phyloP scores from a whole-genome alignment of 2,888 invertebrate species.

The Xanthia icteritia region DNA sequence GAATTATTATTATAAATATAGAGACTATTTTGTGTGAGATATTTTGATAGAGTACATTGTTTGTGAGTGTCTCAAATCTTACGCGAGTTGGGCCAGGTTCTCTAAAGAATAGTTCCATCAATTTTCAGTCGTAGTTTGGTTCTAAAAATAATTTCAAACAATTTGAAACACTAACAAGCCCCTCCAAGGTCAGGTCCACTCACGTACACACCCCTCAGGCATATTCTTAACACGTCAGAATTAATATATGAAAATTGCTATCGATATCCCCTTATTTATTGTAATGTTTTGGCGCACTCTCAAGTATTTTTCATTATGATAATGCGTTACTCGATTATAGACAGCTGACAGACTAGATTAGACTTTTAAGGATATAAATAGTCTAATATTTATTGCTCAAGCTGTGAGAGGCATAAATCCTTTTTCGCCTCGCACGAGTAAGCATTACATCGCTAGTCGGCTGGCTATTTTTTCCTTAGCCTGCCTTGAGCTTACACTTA shows the following conservation, averaged over 20 bases:
- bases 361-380: slow-evolving; percentile 62
- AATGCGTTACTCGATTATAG: slow-evolving; percentile 71
- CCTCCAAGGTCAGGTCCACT: slow-evolving; percentile 58
- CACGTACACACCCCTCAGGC: slow-evolving; percentile 64
- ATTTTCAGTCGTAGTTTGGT: not conserved
- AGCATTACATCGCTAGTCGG: slow-evolving; percentile 16
- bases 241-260: slow-evolving; percentile 83
- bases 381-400: slow-evolving; percentile 20
- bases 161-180: slow-evolving; percentile 48
- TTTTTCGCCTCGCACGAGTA: slow-evolving; percentile 63
- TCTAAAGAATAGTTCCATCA: not conserved
- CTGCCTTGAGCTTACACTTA: not conserved
- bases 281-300: slow-evolving; percentile 78
- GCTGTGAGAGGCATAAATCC: slow-evolving; percentile 59
- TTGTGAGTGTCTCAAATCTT: not conserved
- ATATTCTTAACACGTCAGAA: slow-evolving; percentile 70
- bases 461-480: slow-evolving; percentile 38
- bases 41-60: not conserved
- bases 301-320: slow-evolving; percentile 82
- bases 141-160: slow-evolving; percentile 16
- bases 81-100: not conserved
- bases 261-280: slow-evolving; percentile 74
- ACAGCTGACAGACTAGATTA: slow-evolving; percentile 68
- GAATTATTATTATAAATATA: not conserved
- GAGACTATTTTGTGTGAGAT: not conserved